Percentiles rank a stretch among this genome's conserved stretches.
Evolutionary conservation across 1,140 invertebrate genomes (phyloP).

Genomic region (Drosophila sucinea): DNA sequence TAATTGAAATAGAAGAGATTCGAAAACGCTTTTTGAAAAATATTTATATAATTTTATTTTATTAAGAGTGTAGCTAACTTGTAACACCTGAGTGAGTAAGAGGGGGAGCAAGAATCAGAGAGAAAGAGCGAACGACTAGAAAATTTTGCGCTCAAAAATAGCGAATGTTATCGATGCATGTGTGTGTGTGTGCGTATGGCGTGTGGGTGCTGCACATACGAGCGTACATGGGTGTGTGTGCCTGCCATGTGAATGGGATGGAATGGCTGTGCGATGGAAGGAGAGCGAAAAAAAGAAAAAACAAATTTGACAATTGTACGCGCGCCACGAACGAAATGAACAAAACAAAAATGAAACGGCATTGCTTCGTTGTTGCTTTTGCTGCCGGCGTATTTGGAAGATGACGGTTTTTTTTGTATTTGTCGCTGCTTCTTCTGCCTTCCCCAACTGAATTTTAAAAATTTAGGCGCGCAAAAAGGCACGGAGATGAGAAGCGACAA

Average conservation of each 20-base stretch:
- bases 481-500: background rate
- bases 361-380: conserved; percentile 52
- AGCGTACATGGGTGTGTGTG: conserved; percentile 37
- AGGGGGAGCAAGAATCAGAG: conserved; percentile 15
- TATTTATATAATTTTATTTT: background rate
- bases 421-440: conserved; percentile 29
- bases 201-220: conserved; percentile 13
- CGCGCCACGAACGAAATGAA: conserved; percentile 80
- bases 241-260: conserved; percentile 66
- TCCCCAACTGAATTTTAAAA: conserved; percentile 61
- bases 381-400: conserved; percentile 66
- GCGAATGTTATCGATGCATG: conserved; percentile 50
- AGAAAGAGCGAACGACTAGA: conserved; percentile 15
- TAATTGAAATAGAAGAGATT: background rate
- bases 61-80: background rate
- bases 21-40: background rate
- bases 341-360: conserved; percentile 81
- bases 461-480: conserved; percentile 50
- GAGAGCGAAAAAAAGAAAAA: conserved; percentile 40
- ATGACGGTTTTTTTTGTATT: conserved; percentile 59
- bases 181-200: conserved; percentile 27
- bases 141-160: conserved; percentile 64
- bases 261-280: conserved; percentile 53
- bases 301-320: conserved; percentile 81
- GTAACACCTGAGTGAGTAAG: conserved; percentile 18